These are phyloP conservation scores for Terebella lapidaria DNA, from an alignment of 2,888 invertebrate genomes.

Conservation along the genomic window DNA sequence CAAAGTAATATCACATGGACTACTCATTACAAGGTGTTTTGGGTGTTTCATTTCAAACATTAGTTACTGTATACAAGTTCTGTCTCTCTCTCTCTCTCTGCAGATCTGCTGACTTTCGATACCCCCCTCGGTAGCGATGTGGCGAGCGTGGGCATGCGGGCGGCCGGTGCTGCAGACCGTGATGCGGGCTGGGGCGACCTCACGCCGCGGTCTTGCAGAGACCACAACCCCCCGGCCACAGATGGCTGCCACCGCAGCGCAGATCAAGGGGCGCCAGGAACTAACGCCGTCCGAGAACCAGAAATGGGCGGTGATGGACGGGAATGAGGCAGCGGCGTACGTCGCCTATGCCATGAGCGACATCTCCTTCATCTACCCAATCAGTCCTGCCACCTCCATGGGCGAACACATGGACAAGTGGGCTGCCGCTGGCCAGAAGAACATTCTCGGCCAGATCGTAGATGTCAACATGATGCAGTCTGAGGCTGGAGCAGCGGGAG, in stretches of 20 bases:
- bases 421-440: slow-evolving; percentile 21
- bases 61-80: too few species aligned
- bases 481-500: slow-evolving; percentile 25
- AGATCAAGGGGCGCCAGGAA: background rate
- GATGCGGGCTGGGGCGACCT: slow-evolving; percentile 7
- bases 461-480: slow-evolving; percentile 28
- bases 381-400: slow-evolving; percentile 27
- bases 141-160: slow-evolving; percentile 17
- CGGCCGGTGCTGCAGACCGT: slow-evolving; percentile 20
- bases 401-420: slow-evolving; percentile 27
- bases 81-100: too few species aligned
- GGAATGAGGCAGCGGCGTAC: slow-evolving; percentile 25
- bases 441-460: slow-evolving; percentile 21
- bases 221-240: slow-evolving; percentile 13
- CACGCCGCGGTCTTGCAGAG: slow-evolving; percentile 15
- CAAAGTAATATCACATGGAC: too few species aligned
- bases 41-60: too few species aligned
- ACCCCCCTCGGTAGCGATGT: slow-evolving; percentile 16
- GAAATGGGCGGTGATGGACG: slow-evolving; percentile 18
- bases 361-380: slow-evolving; percentile 27
- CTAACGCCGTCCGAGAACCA: background rate
- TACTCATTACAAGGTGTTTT: too few species aligned
- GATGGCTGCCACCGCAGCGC: slow-evolving; percentile 6
- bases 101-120: too few species aligned
- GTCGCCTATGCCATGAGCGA: slow-evolving; percentile 24